Conservation (phyloP, 2,113 vertebrate genomes). For the Anhinga anhinga region DNA sequence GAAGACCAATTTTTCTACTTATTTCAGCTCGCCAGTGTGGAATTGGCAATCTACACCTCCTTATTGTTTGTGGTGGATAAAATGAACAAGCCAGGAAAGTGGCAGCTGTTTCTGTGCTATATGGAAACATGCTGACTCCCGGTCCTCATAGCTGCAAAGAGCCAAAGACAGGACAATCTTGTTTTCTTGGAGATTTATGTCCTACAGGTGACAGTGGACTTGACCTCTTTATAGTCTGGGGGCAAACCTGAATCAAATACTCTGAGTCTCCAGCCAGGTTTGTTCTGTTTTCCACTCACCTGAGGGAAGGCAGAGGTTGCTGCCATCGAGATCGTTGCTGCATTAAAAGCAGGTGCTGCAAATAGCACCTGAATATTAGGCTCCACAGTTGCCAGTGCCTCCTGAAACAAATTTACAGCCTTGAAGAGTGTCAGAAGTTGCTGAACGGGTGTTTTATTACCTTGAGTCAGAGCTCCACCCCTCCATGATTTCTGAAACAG, state of each 20-base stretch:
- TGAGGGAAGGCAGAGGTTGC: conserved; percentile 7
- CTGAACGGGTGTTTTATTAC: conserved; percentile 45
- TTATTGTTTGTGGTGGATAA: neutral
- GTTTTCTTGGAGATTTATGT: neutral
- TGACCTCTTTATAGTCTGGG: neutral
- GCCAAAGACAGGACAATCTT: neutral
- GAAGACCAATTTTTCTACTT: neutral
- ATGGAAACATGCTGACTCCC: neutral
- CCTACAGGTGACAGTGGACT: neutral
- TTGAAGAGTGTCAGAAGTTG: conserved; percentile 35
- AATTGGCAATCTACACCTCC: neutral
- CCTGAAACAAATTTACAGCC: neutral
- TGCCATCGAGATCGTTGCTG: neutral
- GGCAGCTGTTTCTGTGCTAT: neutral
- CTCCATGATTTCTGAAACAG: conserved; percentile 28
- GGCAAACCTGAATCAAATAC: neutral
- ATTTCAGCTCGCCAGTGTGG: neutral
- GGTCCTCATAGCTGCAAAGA: neutral
- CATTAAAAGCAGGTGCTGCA: neutral
- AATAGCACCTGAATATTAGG: neutral
- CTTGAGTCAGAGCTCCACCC: conserved; percentile 66
- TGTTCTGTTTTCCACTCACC: conserved; percentile 39
- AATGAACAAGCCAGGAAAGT: rapidly evolving
- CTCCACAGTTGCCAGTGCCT: neutral
- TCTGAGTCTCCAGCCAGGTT: neutral